A percentile compares a stretch with the other conserved stretches of the same genome.
Conservation (phyloP, 2,113 vertebrate species). For the Corythornis madagascariensis region DNA sequence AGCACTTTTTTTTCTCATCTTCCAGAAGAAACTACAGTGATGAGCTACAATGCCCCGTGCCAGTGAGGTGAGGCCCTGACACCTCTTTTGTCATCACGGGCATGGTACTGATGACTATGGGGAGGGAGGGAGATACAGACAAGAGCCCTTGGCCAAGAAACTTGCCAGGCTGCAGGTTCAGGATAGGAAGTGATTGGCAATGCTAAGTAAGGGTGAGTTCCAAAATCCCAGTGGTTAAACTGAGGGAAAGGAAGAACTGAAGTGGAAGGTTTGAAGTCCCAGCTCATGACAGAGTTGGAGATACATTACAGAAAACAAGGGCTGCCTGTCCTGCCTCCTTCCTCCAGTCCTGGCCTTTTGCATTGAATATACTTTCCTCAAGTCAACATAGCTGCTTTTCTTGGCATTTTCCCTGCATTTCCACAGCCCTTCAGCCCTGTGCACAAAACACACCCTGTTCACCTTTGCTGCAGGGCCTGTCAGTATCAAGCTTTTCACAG, state of each 20-base stretch:
- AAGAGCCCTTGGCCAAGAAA: background rate
- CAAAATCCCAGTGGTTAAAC: background rate
- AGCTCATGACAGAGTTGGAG: background rate
- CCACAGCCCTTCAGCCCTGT: background rate
- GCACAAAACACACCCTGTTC: fast-evolving
- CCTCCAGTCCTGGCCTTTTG: background rate
- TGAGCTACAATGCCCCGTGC: background rate
- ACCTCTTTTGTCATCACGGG: background rate
- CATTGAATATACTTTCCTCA: background rate
- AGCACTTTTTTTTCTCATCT: background rate
- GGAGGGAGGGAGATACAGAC: background rate
- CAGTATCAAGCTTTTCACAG: background rate
- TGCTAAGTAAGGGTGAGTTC: background rate
- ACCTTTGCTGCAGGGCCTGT: background rate
- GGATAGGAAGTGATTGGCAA: background rate
- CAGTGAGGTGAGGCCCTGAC: background rate
- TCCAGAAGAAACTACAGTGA: slow-evolving; percentile 53
- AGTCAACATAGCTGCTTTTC: background rate
- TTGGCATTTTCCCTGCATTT: background rate
- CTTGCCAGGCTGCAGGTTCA: background rate
- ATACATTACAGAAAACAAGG: background rate
- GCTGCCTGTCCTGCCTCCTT: background rate
- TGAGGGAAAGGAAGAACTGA: background rate
- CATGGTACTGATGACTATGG: background rate
- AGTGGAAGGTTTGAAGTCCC: background rate